Evolutionary conservation across 2,888 invertebrate species (phyloP).

Genomic region (Calliphora vomitoria): DNA sequence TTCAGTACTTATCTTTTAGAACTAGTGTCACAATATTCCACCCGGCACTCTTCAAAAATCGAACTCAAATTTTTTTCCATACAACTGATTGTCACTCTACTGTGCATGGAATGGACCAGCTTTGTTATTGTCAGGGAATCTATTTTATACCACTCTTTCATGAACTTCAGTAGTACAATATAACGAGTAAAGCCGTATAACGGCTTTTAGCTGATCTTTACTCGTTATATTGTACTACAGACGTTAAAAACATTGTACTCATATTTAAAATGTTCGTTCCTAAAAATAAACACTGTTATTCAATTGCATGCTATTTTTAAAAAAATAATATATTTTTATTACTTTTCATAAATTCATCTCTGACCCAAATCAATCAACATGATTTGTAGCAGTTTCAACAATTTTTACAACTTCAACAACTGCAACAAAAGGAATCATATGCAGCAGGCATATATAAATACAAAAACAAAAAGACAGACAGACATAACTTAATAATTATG

Average conservation of each 20-base stretch:
- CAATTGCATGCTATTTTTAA: conserved; percentile 12
- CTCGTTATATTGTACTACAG: too few relatives aligned
- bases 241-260: not conserved
- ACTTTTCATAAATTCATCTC: conserved; percentile 60
- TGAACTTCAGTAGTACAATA: too few relatives aligned
- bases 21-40: too few relatives aligned
- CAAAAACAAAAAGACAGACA: not conserved
- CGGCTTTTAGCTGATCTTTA: too few relatives aligned
- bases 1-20: too few relatives aligned
- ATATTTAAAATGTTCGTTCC: not conserved
- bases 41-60: too few relatives aligned
- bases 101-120: too few relatives aligned
- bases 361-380: conserved; percentile 73
- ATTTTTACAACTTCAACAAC: conserved; percentile 38
- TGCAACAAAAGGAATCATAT: conserved; percentile 1
- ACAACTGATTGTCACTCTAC: too few relatives aligned
- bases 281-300: conserved; percentile 1
- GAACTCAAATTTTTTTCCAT: too few relatives aligned
- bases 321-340: conserved; percentile 11
- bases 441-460: not conserved
- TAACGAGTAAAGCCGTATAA: too few relatives aligned
- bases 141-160: too few relatives aligned
- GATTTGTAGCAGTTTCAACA: conserved; percentile 47
- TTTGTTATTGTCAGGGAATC: too few relatives aligned
- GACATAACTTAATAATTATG: conserved; percentile 66